Conservation (phyloP, 2,113 vertebrate species). For the Thomomys bottae region DNA sequence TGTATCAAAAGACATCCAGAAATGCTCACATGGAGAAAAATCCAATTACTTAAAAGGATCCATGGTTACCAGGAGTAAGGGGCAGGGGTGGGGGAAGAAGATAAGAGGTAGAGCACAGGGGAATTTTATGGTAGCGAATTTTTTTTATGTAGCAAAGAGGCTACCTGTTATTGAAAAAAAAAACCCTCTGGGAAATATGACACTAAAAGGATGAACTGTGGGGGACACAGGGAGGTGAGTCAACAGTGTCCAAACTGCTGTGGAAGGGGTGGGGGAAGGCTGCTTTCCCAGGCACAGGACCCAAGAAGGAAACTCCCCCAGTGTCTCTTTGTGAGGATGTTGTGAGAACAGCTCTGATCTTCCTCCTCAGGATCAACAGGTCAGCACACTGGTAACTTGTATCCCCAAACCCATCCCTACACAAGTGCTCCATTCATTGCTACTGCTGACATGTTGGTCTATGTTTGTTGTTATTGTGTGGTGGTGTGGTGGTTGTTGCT, state of each 20-base stretch:
- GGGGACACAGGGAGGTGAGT: background rate
- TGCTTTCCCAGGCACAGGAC: background rate
- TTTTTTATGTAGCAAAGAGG: background rate
- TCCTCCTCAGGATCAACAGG: background rate
- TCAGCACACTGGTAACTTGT: background rate
- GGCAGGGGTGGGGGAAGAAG: too few relatives aligned
- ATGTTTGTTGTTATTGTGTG: too few relatives aligned
- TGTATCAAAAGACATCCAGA: background rate
- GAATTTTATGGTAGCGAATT: background rate
- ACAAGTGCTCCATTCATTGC: background rate
- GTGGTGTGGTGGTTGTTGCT: background rate
- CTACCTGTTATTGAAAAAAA: background rate
- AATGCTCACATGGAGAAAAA: background rate
- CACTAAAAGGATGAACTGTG: background rate
- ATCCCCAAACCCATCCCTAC: background rate
- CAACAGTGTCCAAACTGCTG: background rate
- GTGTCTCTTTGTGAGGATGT: background rate
- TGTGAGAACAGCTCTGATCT: background rate
- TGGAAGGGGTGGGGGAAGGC: fast-evolving
- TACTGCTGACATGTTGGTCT: too few relatives aligned
- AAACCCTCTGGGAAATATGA: background rate
- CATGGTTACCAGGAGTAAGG: background rate
- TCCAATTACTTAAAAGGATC: background rate
- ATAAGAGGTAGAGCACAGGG: fast-evolving
- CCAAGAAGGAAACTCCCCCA: background rate